Evolutionary conservation across 2,113 vertebrate genomes (phyloP), one percentile per base, ranked within the genome.

Genomic region (Callithrix jacchus): DNA sequence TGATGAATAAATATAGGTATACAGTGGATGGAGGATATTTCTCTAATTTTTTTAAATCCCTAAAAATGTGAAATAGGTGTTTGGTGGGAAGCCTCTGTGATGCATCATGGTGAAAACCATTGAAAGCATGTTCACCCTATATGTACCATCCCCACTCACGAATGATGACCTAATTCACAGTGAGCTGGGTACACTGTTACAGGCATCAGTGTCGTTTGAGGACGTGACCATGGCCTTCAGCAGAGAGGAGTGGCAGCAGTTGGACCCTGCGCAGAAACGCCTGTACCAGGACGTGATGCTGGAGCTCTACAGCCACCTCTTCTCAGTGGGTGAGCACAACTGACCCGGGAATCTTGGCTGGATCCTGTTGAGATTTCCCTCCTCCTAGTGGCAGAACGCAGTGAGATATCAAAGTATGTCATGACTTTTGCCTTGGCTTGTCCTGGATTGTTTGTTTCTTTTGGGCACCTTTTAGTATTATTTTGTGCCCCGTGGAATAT

Each of bases 231-330:
- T 97, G 61, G 58, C 83, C 58, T 91, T 96, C 35, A 95, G 89
- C 64, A 94, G 45, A 66, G 54, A 93, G 16, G 91, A 95, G 74
- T 89, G 96, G 87, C 73, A 86, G 21, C 85, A 86, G 0, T 54
- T 96, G 84, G 79, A 74, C 35, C 42, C 80, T 68, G 25, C 45
- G 8, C 80, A 76, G 61, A 96, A 96, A 66, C 0, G 17, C 27
- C 76, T 94, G 40, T 91, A 97, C 71, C 64, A 35, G 64, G 87
- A 94, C 0, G 61, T 97, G 77, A 92, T 90, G 81, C 76, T 94
- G 16, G 94, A 96, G 79, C 70, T 66, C 42, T 95, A n/a, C 7
- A 84, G 64, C n/a, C 91, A 91, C 42, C 37, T 89, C 12, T 66
- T 87, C 18, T 89, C 64, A 0, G 35, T 96, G 85, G 90, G 92